Conservation (phyloP, 2,888 invertebrate genomes). For the Erpobdella octoculata region DNA sequence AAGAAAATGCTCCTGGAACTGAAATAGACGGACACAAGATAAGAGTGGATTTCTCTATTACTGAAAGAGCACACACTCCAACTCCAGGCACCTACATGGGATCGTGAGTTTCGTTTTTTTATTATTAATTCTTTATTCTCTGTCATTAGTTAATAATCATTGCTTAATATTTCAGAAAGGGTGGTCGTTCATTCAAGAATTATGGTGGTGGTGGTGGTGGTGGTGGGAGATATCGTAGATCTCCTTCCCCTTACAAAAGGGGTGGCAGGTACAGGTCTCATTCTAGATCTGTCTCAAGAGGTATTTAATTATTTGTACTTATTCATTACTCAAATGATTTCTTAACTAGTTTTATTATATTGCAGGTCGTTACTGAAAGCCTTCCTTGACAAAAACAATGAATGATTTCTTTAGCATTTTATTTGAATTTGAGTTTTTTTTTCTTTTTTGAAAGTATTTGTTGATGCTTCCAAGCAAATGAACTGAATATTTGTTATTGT, state of each 20-base stretch:
- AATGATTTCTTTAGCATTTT: too few relatives aligned
- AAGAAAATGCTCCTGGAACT: constrained; percentile 85
- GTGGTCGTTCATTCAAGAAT: background rate
- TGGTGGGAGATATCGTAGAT: constrained; percentile 4
- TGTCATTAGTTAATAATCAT: background rate
- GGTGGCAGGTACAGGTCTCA: constrained; percentile 16
- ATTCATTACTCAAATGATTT: too few relatives aligned
- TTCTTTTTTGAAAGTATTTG: too few relatives aligned
- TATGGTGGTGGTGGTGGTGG: background rate
- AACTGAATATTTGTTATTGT: too few relatives aligned
- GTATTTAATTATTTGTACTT: too few relatives aligned
- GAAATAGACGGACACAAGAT: constrained; percentile 87
- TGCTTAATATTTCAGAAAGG: background rate
- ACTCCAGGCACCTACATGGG: constrained; percentile 97
- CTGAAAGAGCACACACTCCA: constrained; percentile 88
- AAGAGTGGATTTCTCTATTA: constrained; percentile 89
- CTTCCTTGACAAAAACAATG: too few relatives aligned
- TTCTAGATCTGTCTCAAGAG: constrained; percentile 18
- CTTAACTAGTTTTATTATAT: background rate
- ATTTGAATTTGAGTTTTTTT: too few relatives aligned
- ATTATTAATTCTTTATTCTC: background rate
- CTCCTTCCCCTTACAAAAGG: constrained; percentile 13
- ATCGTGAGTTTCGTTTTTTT: constrained; percentile 57
- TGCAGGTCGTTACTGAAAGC: background rate
- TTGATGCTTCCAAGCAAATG: too few relatives aligned